Conservation (phyloP, 1,140 invertebrate genomes). For the Acromyrmex echinatior region DNA sequence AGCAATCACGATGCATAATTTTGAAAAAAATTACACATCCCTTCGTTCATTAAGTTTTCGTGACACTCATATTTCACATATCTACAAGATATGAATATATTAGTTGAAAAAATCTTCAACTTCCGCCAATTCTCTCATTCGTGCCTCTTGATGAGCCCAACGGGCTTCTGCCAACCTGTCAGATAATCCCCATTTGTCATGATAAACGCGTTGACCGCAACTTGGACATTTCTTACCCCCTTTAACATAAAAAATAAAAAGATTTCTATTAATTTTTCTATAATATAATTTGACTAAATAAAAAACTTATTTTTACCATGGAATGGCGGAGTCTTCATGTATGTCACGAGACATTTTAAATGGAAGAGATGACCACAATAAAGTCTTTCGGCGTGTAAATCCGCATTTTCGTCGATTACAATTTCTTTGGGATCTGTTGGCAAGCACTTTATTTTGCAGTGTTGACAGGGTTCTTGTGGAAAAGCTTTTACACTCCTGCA, state of each 20-base stretch:
- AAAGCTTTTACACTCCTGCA: slow-evolving; percentile 87
- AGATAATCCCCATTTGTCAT: slow-evolving; percentile 92
- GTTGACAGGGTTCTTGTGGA: slow-evolving; percentile 89
- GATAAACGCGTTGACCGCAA: slow-evolving; percentile 90
- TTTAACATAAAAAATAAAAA: slow-evolving; percentile 75
- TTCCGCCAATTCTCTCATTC: slow-evolving; percentile 91
- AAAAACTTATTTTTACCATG: slow-evolving; percentile 86
- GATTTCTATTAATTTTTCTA: background rate
- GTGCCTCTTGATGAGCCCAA: slow-evolving; percentile 93
- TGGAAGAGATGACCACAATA: slow-evolving; percentile 93
- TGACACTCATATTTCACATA: background rate
- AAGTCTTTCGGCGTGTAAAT: slow-evolving; percentile 90
- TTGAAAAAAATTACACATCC: no score
- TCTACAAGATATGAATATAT: slow-evolving; percentile 45
- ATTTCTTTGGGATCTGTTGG: slow-evolving; percentile 88
- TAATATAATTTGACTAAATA: slow-evolving; percentile 2
- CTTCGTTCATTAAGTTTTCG: background rate
- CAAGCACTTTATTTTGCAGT: slow-evolving; percentile 89
- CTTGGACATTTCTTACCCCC: slow-evolving; percentile 89
- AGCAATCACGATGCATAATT: no score
- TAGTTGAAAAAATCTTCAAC: slow-evolving; percentile 90
- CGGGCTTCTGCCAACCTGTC: slow-evolving; percentile 91
- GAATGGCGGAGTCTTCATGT: slow-evolving; percentile 93
- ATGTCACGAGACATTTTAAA: slow-evolving; percentile 90
- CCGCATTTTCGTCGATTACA: slow-evolving; percentile 88